phyloP scores from a whole-genome alignment of 2,888 invertebrate genomes.

The Synanthedon formicaeformis region DNA sequence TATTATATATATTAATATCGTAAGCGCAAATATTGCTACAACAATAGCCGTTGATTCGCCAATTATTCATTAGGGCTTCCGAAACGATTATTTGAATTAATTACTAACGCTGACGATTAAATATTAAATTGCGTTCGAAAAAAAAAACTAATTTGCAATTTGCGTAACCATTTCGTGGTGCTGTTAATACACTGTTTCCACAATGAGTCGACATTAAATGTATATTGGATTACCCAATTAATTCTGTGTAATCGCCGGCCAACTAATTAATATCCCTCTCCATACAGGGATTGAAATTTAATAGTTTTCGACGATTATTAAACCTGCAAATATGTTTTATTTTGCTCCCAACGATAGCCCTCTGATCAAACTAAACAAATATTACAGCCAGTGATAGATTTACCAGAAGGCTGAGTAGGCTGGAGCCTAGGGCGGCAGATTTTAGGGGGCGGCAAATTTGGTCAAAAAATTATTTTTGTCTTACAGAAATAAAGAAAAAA shows the following conservation, averaged over 20 bases:
- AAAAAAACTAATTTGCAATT: not conserved
- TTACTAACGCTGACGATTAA: not conserved
- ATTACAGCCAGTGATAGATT: too few species aligned
- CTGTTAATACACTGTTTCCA: not conserved
- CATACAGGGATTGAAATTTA: conserved; percentile 47
- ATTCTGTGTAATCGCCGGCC: conserved; percentile 47
- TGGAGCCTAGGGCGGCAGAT: too few species aligned
- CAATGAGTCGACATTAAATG: conserved; percentile 30
- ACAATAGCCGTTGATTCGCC: not conserved
- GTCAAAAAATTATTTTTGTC: too few species aligned
- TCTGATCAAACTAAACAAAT: too few species aligned
- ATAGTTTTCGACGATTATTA: conserved; percentile 37
- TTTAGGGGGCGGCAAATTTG: too few species aligned
- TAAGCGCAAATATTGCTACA: not conserved
- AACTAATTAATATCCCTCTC: conserved; percentile 52
- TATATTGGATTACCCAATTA: conserved; percentile 60
- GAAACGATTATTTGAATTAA: not conserved
- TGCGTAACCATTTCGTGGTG: not conserved
- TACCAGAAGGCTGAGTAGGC: too few species aligned
- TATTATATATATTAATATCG: not conserved
- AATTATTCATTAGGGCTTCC: not conserved
- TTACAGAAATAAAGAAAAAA: too few species aligned
- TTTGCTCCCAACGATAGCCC: not conserved
- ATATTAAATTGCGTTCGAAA: not conserved
- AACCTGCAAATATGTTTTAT: not conserved